Percentiles rank a stretch among this genome's conserved stretches.
phyloP scores from a whole-genome alignment of 2,888 invertebrate genomes.

The Mayetiola destructor region DNA sequence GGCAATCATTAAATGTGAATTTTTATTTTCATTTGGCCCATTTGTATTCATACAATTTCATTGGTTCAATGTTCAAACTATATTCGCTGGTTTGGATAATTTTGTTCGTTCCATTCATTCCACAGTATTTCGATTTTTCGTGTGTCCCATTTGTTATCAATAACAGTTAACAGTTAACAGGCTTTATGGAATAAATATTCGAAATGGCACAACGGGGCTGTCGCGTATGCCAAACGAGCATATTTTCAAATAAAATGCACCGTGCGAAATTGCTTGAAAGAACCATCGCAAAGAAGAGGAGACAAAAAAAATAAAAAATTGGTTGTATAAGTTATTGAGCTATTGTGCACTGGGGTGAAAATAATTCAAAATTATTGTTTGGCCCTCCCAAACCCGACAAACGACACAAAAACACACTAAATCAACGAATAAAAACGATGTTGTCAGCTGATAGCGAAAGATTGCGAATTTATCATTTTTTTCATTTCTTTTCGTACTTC shows the following conservation, averaged over 20 bases:
- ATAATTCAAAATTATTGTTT: slow-evolving; percentile 15
- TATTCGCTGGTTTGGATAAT: not conserved
- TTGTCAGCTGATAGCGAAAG: slow-evolving; percentile 2
- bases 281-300: too few relatives aligned
- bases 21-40: slow-evolving; percentile 8
- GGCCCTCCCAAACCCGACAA: not conserved
- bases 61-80: not conserved
- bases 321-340: slow-evolving; percentile 7
- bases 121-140: not conserved
- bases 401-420: slow-evolving; percentile 5
- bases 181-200: too few relatives aligned
- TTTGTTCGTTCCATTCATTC: not conserved
- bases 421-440: too few relatives aligned
- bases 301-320: too few relatives aligned
- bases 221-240: too few relatives aligned
- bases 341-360: slow-evolving; percentile 14
- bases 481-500: too few relatives aligned
- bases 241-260: too few relatives aligned
- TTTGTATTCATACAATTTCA: slow-evolving; percentile 13
- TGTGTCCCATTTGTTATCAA: slow-evolving; percentile 3
- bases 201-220: too few relatives aligned
- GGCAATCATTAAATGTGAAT: slow-evolving; percentile 13
- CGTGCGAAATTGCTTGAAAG: too few relatives aligned
- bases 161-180: slow-evolving; percentile 11
- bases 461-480: slow-evolving; percentile 7